Evolutionary conservation across 2,888 invertebrate species (phyloP).

Genomic region (Monoplex corrugatus): DNA sequence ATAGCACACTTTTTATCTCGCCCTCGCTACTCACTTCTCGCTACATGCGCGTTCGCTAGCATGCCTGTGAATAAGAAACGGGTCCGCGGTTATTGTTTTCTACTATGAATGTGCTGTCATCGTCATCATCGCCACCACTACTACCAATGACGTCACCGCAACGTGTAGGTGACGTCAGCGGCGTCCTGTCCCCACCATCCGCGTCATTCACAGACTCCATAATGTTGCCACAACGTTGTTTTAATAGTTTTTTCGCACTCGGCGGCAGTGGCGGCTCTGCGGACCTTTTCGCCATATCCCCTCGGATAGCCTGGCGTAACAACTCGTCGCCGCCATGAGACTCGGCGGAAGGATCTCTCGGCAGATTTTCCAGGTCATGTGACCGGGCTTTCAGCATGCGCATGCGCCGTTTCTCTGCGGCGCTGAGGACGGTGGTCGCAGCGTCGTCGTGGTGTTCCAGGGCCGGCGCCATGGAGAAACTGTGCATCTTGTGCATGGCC

Average conservation of each 20-base stretch:
- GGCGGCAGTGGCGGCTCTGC: not conserved
- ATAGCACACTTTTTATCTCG: too few relatives aligned
- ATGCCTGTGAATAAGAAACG: too few relatives aligned
- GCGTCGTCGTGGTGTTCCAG: not conserved
- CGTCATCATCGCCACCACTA: too few relatives aligned
- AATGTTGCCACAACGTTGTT: too few relatives aligned
- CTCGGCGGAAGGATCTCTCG: not conserved
- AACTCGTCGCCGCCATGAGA: not conserved
- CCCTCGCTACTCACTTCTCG: too few relatives aligned
- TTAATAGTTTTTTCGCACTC: not conserved
- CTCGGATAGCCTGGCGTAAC: constrained; percentile 36
- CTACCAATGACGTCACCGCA: not conserved
- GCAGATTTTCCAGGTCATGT: constrained; percentile 34
- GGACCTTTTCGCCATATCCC: not conserved
- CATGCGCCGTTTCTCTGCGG: constrained; percentile 9
- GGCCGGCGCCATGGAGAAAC: constrained; percentile 13
- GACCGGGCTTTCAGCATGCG: constrained; percentile 37
- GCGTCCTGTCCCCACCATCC: constrained; percentile 2
- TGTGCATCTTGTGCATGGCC: constrained; percentile 28
- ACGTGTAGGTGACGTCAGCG: constrained; percentile 14
- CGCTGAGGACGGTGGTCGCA: not conserved
- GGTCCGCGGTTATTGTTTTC: too few relatives aligned
- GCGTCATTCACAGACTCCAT: not conserved
- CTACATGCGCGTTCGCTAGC: too few relatives aligned
- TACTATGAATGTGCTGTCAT: too few relatives aligned